A percentile compares a stretch with the other conserved stretches of the same genome.
phyloP scores from a whole-genome alignment of 2,113 vertebrate genomes.

The Otus sunia region DNA sequence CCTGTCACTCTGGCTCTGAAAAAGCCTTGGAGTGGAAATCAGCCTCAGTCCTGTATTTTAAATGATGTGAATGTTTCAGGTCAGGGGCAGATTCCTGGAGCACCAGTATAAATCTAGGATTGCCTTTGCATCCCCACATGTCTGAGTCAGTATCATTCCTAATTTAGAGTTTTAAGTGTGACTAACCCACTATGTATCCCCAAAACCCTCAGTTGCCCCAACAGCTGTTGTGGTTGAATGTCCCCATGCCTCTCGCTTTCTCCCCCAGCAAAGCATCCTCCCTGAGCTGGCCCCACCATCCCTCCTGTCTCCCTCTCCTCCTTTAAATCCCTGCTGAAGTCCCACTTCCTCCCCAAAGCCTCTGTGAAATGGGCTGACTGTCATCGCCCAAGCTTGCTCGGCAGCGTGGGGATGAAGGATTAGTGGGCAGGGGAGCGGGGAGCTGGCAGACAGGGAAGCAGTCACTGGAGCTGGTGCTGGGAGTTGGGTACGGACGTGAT shows the following conservation, averaged over 20 bases:
- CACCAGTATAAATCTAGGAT: background rate
- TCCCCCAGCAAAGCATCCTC: background rate
- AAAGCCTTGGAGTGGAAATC: background rate
- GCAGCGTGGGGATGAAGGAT: background rate
- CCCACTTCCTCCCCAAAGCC: background rate
- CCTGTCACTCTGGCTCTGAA: background rate
- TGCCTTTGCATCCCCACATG: background rate
- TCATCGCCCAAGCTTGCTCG: background rate
- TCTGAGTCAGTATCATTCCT: background rate
- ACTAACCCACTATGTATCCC: background rate
- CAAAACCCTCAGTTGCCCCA: background rate
- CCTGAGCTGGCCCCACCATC: background rate
- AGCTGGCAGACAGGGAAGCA: background rate
- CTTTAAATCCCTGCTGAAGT: background rate
- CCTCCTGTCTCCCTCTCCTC: background rate
- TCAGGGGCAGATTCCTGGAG: background rate
- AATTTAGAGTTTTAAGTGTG: background rate
- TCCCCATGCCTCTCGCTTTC: background rate
- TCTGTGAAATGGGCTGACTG: background rate
- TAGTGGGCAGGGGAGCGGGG: background rate
- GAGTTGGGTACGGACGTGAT: background rate
- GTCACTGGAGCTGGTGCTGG: background rate
- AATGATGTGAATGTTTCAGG: background rate
- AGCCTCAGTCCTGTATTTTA: background rate
- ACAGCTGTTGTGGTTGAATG: background rate